Conservation (phyloP, 2,113 vertebrate genomes). For the Bombycilla garrulus region DNA sequence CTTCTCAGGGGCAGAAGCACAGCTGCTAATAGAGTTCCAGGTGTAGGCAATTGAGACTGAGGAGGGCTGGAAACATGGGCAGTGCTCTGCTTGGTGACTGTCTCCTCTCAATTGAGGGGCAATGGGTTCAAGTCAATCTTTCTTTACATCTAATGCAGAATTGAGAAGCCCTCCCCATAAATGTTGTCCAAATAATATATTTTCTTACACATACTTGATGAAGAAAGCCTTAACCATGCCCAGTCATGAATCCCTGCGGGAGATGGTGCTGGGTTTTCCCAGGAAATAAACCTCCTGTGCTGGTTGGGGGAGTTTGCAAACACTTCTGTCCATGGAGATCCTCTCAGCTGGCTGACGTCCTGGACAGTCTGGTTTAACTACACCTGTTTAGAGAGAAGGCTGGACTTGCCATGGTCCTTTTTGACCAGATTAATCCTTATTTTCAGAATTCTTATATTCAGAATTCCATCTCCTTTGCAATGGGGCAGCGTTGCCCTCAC, state of each 20-base stretch:
- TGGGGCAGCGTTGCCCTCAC: not conserved
- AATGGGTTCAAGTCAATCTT: not conserved
- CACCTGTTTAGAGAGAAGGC: not conserved
- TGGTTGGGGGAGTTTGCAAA: not conserved
- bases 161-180: not conserved
- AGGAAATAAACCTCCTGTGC: not conserved
- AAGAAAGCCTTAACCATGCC: not conserved
- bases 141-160: not conserved
- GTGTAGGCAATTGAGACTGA: not conserved
- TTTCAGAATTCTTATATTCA: not conserved
- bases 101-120: too few species aligned
- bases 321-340: not conserved
- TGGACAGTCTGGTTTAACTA: not conserved
- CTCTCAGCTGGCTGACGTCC: not conserved
- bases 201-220: not conserved
- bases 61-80: not conserved
- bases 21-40: not conserved
- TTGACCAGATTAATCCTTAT: not conserved
- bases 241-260: not conserved
- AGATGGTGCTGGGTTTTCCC: not conserved
- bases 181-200: fast-evolving
- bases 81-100: not conserved
- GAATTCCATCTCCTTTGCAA: not conserved
- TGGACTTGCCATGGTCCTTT: not conserved
- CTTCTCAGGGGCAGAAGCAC: fast-evolving